These are phyloP conservation scores for Gymnorhina tibicen DNA, from an alignment of 2,113 vertebrate genomes.

Conservation along the genomic window DNA sequence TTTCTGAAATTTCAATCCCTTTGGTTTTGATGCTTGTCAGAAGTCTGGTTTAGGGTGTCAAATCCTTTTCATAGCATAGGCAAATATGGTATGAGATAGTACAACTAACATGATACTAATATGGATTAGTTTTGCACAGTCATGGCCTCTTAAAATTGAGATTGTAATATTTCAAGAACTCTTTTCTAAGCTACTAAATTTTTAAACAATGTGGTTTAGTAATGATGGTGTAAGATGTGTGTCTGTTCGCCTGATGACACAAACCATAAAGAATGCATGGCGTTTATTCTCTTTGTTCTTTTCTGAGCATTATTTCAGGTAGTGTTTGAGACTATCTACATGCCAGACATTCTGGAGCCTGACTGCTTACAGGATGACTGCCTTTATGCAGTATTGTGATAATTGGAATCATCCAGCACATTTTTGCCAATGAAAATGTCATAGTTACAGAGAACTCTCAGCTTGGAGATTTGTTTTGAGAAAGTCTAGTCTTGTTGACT, in stretches of 20 bases:
- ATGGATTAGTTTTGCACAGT: not conserved
- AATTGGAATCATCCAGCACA: not conserved
- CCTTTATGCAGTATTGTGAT: not conserved
- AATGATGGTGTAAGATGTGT: not conserved
- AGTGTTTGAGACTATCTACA: not conserved
- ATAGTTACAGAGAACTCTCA: not conserved
- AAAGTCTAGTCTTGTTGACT: not conserved
- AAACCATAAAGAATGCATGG: not conserved
- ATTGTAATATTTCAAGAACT: not conserved
- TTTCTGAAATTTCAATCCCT: not conserved
- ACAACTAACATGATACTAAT: not conserved
- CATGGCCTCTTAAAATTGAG: not conserved
- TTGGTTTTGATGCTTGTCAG: not conserved
- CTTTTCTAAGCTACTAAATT: not conserved
- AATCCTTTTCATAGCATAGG: not conserved
- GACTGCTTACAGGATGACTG: not conserved
- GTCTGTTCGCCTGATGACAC: not conserved
- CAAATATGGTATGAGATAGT: not conserved
- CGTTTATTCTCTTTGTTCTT: not conserved
- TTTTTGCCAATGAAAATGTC: not conserved
- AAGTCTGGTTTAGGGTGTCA: not conserved
- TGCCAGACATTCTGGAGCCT: not conserved
- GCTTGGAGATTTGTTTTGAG: not conserved
- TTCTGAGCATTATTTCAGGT: not conserved
- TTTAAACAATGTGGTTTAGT: not conserved